Conservation (phyloP, 2,797 vertebrate species). For the Enteromius trimaculatus region DNA sequence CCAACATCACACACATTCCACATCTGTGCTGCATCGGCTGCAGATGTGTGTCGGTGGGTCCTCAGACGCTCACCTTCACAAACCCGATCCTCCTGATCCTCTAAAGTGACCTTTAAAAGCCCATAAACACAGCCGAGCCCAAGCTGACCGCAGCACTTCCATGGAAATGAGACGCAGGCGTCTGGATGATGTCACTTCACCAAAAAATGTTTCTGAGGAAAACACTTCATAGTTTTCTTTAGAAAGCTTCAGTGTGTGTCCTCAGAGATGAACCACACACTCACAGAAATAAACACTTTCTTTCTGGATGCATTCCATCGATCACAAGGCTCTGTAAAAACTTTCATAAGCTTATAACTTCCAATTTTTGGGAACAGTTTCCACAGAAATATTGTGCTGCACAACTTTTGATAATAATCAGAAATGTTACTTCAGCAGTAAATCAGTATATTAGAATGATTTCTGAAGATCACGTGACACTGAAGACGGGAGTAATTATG, state of each 20-base stretch:
- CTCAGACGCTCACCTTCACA: background rate
- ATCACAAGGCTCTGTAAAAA: background rate
- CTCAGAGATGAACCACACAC: background rate
- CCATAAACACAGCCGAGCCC: background rate
- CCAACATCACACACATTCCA: constrained; percentile 44
- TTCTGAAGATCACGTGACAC: background rate
- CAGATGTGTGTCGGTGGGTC: constrained; percentile 33
- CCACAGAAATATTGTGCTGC: background rate
- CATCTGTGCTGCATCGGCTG: constrained; percentile 2
- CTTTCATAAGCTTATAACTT: background rate
- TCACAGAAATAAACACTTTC: background rate
- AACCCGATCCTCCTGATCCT: background rate
- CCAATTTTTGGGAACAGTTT: background rate
- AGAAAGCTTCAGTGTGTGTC: background rate
- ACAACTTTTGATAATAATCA: background rate
- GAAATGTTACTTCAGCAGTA: background rate
- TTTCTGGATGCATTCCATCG: background rate
- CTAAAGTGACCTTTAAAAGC: background rate
- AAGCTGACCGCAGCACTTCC: background rate
- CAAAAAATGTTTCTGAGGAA: background rate
- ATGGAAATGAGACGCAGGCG: background rate
- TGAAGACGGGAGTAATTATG: background rate
- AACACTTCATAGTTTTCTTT: background rate
- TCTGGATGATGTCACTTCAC: background rate
- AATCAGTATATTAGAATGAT: background rate